phyloP scores from a whole-genome alignment of 2,797 vertebrate species.

The Leptatherina wallacei region DNA sequence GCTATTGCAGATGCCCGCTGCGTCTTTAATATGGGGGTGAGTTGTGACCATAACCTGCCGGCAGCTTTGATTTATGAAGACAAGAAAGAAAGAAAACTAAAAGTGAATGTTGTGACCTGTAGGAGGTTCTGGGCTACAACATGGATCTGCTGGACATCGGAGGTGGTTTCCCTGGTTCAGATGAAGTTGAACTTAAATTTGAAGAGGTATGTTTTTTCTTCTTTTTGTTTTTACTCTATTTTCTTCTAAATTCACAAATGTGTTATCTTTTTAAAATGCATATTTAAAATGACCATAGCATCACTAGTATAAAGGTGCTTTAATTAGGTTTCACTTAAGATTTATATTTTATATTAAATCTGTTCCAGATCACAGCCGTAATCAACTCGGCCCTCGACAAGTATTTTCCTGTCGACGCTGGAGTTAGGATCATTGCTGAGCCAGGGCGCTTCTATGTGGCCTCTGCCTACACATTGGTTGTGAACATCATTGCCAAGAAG shows the following conservation, averaged over 20 bases:
- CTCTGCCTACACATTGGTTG: slow-evolving; percentile 93
- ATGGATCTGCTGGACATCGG: slow-evolving; percentile 97
- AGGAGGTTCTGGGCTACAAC: slow-evolving; percentile 91
- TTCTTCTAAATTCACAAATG: not conserved
- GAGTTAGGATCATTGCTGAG: slow-evolving; percentile 90
- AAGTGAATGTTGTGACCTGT: slow-evolving; percentile 17
- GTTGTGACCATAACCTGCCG: slow-evolving; percentile 55
- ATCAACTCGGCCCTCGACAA: slow-evolving; percentile 94
- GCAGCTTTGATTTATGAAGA: not conserved
- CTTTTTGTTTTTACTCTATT: too few relatives aligned
- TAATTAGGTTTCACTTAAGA: not conserved
- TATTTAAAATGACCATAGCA: too few relatives aligned
- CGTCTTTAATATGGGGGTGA: slow-evolving; percentile 96
- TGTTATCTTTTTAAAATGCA: too few relatives aligned
- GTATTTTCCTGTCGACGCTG: slow-evolving; percentile 91
- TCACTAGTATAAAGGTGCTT: not conserved
- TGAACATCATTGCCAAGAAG: slow-evolving; percentile 98
- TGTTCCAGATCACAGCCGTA: slow-evolving; percentile 88
- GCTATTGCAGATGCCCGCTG: slow-evolving; percentile 94
- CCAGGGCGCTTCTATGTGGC: slow-evolving; percentile 96
- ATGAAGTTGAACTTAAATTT: slow-evolving; percentile 93
- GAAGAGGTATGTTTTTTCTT: slow-evolving; percentile 88
- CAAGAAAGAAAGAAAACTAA: not conserved
- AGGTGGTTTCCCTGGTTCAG: slow-evolving; percentile 96
- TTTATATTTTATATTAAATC: not conserved